phyloP scores from a whole-genome alignment of 2,797 vertebrate species.

The Chaetodon trifasciatus region DNA sequence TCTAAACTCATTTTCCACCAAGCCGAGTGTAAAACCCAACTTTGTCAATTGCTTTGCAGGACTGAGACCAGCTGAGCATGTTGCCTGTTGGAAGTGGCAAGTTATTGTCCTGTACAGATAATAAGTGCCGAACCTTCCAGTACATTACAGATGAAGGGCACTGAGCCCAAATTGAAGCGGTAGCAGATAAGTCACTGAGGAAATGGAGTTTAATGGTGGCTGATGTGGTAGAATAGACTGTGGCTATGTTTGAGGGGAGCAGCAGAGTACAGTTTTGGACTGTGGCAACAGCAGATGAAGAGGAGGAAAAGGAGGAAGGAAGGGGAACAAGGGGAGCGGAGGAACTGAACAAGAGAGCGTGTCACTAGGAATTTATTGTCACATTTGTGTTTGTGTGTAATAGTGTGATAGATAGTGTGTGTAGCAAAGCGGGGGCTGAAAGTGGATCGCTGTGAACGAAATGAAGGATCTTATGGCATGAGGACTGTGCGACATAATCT shows the following conservation, averaged over 20 bases:
- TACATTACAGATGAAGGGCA: slow-evolving; percentile 66
- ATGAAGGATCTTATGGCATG: slow-evolving; percentile 37
- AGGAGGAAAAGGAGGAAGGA: slow-evolving; percentile 12
- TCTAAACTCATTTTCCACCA: slow-evolving; percentile 28
- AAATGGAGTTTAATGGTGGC: slow-evolving; percentile 80
- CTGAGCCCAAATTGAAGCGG: slow-evolving; percentile 81
- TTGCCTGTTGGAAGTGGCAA: slow-evolving; percentile 48
- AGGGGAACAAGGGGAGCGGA: slow-evolving; percentile 3
- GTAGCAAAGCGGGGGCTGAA: slow-evolving; percentile 15
- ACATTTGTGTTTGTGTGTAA: slow-evolving; percentile 39
- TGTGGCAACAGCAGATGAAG: slow-evolving; percentile 51
- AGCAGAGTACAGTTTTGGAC: slow-evolving; percentile 41
- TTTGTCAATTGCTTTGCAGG: slow-evolving; percentile 28
- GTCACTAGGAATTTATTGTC: slow-evolving; percentile 39
- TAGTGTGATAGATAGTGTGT: slow-evolving; percentile 11
- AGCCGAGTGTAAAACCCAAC: slow-evolving; percentile 35
- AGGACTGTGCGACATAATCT: slow-evolving; percentile 11
- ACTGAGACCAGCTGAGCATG: slow-evolving; percentile 41
- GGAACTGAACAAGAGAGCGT: slow-evolving; percentile 24
- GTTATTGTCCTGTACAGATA: slow-evolving; percentile 56
- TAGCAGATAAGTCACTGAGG: slow-evolving; percentile 75
- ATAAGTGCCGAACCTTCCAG: slow-evolving; percentile 68
- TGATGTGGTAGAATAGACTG: slow-evolving; percentile 69
- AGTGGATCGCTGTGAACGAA: slow-evolving; percentile 33
- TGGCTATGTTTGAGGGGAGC: slow-evolving; percentile 48